A percentile compares a stretch with the other conserved stretches of the same genome.
phyloP scores from a whole-genome alignment of 2,888 invertebrate genomes.

The Orgyia antiqua region DNA sequence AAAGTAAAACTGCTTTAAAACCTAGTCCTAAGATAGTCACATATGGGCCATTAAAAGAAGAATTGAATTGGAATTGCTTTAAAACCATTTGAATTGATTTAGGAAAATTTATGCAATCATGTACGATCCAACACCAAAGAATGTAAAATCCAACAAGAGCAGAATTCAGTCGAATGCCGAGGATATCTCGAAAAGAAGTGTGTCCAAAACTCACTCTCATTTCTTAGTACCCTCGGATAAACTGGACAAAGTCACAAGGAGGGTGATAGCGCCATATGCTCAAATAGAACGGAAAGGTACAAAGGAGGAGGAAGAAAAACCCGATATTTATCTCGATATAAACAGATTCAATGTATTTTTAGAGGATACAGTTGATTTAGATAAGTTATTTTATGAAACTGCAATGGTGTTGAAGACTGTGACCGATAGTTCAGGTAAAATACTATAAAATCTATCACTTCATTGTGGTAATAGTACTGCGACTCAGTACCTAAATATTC shows the following conservation, averaged over 20 bases:
- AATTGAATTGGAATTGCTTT: too few species aligned
- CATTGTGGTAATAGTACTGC: too few species aligned
- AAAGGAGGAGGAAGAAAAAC: slow-evolving; percentile 50
- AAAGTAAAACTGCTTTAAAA: too few species aligned
- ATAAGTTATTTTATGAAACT: slow-evolving; percentile 75
- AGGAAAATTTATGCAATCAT: too few species aligned
- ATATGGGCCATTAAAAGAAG: too few species aligned
- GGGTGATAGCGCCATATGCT: slow-evolving; percentile 80
- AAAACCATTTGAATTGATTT: too few species aligned
- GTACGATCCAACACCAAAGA: slow-evolving; percentile 37
- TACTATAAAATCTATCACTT: too few species aligned
- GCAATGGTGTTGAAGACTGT: slow-evolving; percentile 75
- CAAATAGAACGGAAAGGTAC: slow-evolving; percentile 62
- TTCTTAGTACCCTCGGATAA: slow-evolving; percentile 63
- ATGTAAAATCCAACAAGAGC: slow-evolving; percentile 43
- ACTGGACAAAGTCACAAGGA: slow-evolving; percentile 71
- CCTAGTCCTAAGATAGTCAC: too few species aligned
- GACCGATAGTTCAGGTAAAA: slow-evolving; percentile 75
- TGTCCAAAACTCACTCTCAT: slow-evolving; percentile 53
- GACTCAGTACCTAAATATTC: not conserved
- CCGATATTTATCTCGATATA: slow-evolving; percentile 57
- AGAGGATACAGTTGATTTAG: slow-evolving; percentile 76
- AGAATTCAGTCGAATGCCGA: slow-evolving; percentile 27
- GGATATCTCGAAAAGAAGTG: slow-evolving; percentile 9
- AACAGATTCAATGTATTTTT: slow-evolving; percentile 70